These are phyloP conservation scores for Drosophila rufa DNA, from an alignment of 1,140 invertebrate species.

Conservation along the genomic window DNA sequence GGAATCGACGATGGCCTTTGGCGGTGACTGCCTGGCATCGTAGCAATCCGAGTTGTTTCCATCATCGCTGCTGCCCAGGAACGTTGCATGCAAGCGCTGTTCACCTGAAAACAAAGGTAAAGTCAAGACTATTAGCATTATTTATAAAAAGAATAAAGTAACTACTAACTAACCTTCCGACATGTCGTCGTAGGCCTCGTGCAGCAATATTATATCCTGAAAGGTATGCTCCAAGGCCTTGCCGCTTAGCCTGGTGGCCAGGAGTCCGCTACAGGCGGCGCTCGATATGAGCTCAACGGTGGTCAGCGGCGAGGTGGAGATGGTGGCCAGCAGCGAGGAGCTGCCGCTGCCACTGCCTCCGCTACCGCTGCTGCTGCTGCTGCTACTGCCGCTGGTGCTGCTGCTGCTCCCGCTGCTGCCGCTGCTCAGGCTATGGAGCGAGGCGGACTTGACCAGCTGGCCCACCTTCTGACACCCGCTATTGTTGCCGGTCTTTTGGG, in stretches of 20 bases:
- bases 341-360: constrained; percentile 57
- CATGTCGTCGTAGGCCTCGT: constrained; percentile 87
- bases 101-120: constrained; percentile 53
- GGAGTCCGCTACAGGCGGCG: constrained; percentile 74
- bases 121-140: background rate
- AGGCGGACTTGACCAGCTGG: constrained; percentile 77
- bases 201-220: constrained; percentile 80
- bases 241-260: constrained; percentile 74
- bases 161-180: constrained; percentile 86
- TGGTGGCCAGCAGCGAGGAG: constrained; percentile 80
- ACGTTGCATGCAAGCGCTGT: constrained; percentile 79
- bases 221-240: constrained; percentile 78
- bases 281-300: constrained; percentile 80
- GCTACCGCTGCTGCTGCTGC: constrained; percentile 44
- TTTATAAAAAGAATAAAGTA: background rate
- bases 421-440: constrained; percentile 76
- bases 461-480: constrained; percentile 52
- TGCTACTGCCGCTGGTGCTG: constrained; percentile 46
- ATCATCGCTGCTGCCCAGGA: constrained; percentile 82
- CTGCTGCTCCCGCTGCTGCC: constrained; percentile 59
- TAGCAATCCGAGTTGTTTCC: constrained; percentile 84
- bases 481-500: constrained; percentile 57
- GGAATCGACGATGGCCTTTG: constrained; percentile 96
- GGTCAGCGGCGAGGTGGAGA: constrained; percentile 77
- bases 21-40: constrained; percentile 89